Evolutionary conservation across 2,888 invertebrate genomes (phyloP).

Genomic region (Pandemis heparana): DNA sequence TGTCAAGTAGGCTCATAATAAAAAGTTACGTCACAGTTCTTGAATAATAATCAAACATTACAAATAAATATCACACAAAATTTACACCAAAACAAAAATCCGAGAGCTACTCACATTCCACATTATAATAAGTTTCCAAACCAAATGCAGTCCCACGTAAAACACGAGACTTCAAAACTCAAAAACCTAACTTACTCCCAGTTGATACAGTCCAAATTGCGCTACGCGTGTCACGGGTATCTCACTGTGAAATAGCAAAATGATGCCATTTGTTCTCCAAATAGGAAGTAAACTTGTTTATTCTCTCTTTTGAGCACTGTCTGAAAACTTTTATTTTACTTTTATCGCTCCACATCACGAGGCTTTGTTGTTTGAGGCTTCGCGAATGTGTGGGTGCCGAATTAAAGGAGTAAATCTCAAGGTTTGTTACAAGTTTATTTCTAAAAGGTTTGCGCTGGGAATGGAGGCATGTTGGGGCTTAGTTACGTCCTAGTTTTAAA

Average conservation of each 20-base stretch:
- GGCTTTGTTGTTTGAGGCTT: constrained; percentile 40
- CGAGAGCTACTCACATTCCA: constrained; percentile 5
- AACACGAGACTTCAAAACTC: background rate
- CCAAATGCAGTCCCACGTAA: constrained; percentile 34
- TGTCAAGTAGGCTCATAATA: too few species aligned
- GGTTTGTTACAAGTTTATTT: constrained; percentile 2
- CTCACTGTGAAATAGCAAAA: constrained; percentile 40
- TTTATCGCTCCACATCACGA: constrained; percentile 60
- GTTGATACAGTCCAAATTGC: background rate
- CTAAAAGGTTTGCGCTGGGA: background rate
- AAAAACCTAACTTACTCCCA: background rate
- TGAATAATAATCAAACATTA: too few species aligned
- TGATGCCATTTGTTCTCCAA: constrained; percentile 70
- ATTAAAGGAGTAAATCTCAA: constrained; percentile 18
- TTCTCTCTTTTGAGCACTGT: constrained; percentile 61
- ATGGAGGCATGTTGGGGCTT: background rate
- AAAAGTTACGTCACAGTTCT: too few species aligned
- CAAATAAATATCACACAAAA: background rate
- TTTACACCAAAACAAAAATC: background rate
- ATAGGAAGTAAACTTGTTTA: constrained; percentile 74
- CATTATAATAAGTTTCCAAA: constrained; percentile 37
- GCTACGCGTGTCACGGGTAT: background rate
- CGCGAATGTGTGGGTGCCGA: constrained; percentile 17
- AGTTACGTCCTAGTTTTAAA: background rate
- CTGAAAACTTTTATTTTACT: constrained; percentile 56